These are phyloP conservation scores for Heliconius congener DNA, from an alignment of 1,140 invertebrate genomes.

Conservation along the genomic window DNA sequence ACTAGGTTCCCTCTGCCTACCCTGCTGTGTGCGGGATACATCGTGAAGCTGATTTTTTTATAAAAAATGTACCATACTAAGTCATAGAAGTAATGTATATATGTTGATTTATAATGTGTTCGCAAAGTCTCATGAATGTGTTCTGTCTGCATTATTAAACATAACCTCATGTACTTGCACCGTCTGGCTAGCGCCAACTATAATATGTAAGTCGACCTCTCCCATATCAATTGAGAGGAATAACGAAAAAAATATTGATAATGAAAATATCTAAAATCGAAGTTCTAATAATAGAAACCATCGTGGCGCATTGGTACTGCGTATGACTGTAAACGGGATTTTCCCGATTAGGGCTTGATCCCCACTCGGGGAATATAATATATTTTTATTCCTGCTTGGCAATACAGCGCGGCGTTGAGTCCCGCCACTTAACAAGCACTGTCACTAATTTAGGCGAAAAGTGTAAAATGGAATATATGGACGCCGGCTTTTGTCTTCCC, in stretches of 20 bases:
- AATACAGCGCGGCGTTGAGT: too few relatives aligned
- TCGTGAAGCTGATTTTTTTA: not conserved
- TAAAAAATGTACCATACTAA: not conserved
- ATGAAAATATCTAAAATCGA: not conserved
- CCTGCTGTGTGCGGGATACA: too few relatives aligned
- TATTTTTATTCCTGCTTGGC: too few relatives aligned
- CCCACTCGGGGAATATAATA: too few relatives aligned
- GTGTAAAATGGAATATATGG: not conserved
- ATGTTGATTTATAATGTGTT: not conserved
- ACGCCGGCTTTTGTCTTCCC: too few relatives aligned
- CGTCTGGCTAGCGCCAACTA: constrained; percentile 23
- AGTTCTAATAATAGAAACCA: too few relatives aligned
- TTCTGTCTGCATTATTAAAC: constrained; percentile 36
- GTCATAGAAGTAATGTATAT: not conserved
- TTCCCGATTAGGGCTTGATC: too few relatives aligned
- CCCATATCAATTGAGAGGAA: constrained; percentile 1
- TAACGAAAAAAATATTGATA: not conserved
- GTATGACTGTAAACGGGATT: too few relatives aligned
- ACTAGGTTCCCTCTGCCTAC: too few relatives aligned
- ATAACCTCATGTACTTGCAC: constrained; percentile 28
- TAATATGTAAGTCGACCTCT: constrained; percentile 17
- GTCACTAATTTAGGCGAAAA: too few relatives aligned
- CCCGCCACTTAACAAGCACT: too few relatives aligned
- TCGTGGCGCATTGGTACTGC: too few relatives aligned
- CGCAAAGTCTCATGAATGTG: constrained; percentile 30